These are phyloP conservation scores for Amazona guildingii DNA, from an alignment of 2,113 vertebrate species.

Conservation along the genomic window DNA sequence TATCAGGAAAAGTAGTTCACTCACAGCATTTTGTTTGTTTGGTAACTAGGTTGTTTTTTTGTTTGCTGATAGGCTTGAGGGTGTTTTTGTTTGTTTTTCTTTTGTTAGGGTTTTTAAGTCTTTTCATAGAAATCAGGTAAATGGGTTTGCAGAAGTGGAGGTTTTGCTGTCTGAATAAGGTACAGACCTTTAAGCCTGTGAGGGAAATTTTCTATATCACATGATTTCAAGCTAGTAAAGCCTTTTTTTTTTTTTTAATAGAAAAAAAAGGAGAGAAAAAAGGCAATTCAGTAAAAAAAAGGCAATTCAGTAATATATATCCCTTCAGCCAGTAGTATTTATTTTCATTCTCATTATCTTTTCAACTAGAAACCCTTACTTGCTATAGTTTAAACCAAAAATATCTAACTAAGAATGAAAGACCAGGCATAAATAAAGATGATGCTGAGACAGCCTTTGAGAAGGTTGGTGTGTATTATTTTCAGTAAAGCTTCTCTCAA, in stretches of 20 bases:
- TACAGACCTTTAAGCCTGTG: background rate
- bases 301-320: background rate
- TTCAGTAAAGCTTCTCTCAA: background rate
- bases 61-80: background rate
- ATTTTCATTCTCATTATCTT: background rate
- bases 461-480: background rate
- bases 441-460: background rate
- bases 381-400: background rate
- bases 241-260: too few relatives aligned
- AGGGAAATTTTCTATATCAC: background rate
- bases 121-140: background rate
- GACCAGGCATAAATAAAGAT: background rate
- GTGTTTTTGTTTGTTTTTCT: background rate
- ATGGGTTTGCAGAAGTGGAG: background rate
- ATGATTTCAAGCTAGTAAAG: background rate
- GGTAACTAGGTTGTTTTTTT: constrained; percentile 20
- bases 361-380: background rate
- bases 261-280: background rate
- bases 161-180: background rate
- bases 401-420: background rate
- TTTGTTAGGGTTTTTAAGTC: background rate
- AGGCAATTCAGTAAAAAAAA: background rate
- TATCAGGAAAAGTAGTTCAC: background rate
- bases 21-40: constrained; percentile 1
- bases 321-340: background rate